Evolutionary conservation across 1,140 invertebrate genomes (phyloP), one percentile per base, ranked within the genome.

Genomic region (Goniozus legneri): DNA sequence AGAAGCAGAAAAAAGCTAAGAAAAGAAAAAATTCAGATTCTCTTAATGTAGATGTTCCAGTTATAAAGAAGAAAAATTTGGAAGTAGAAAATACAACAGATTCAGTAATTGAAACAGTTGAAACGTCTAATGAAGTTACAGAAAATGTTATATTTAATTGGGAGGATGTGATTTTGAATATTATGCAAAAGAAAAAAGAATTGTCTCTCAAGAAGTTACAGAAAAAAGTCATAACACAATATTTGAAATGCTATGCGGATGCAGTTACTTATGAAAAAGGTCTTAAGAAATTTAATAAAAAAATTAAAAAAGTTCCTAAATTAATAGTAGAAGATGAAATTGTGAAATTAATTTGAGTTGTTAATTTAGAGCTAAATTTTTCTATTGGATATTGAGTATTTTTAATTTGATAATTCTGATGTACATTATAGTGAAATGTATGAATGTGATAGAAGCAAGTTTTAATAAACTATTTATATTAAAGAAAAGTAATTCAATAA

Each of bases 121-220:
- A 27, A n/a, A 24, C 22, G 27, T 20, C 36, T 3, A 37, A 10
- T 18, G 19, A 43, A 18, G 18, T 14, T 19, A 15, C 2, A 39
- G 16, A 39, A 49, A 10, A 43, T 45, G 37, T 13, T 21, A 67
- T 64, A 45, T 77, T 78, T 52, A 50, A 56, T 42, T 77, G 69
- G 63, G 69, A 72, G 47, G 47, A 48, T 27, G 52, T 47, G 41
- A 75, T 79, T 47, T 27, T 76, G 20, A 49, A 72, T 8, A 57
- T 71, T 39, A 49, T 79, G 31, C 50, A 55, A 16, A 20, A 32
- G 3, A 79, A 73, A 53, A 52, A 51, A 34, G 67, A 65, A 50
- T 66, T 78, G 15, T 69, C 75, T 2, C 36, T 69, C 21, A 71
- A 65, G 39, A 77, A 76, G 58, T 48, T 79, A 31, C 60, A 65